Base-by-base conservation (phyloP, 2,888 invertebrate species). In the Melangyna quadrimaculata region DNA sequence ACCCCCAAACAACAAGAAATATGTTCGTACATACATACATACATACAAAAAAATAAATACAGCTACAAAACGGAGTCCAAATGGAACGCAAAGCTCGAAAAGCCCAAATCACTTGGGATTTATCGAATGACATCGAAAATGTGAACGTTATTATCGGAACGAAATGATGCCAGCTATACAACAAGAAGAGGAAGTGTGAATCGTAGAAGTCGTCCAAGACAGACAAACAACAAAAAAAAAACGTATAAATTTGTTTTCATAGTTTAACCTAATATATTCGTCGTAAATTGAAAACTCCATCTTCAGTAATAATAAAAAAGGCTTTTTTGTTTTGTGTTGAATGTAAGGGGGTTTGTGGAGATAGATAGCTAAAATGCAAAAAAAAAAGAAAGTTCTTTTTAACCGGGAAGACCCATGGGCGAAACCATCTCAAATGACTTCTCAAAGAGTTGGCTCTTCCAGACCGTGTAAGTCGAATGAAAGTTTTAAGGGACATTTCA, bases 111-210 rank as follows among this genome's bases (percentile, higher is more conserved):
- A 73, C 86, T 73, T 63, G 86, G 86, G 86, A 86, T 86, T 86
- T 86, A 86, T 86, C 86, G 80, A 86, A 86, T 73, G 86, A 86
- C 80, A 86, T 80, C 80, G 80, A 77, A 71, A 86, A 70, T 70
- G 70, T 70, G 53, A 67, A 75, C 84, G 72, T 80, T 72, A 71
- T 86, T 86, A 80, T 86, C 77, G 77, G 57, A 73, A 80, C 80
- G 80, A 48, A 77, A 80, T 80, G 77, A 75, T 75, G 84, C 79
- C 80, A 80, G 71, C 69, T n/a, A n/a, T n/a, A n/a, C n/a, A n/a
- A n/a, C 59, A 59, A 6, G 2, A 6, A 57, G 57, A 55, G 55
- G n/a, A 61, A 74, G 86, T 84, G 84, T 84, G 79, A 84, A 79
- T 45, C 45, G 78, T 37, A 57, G 17, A 48, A 51, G 51, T 43